Percentiles rank a stretch among this genome's conserved stretches.
Conservation (phyloP, 2,888 invertebrate genomes). For the Stenolophus ochropezus region DNA sequence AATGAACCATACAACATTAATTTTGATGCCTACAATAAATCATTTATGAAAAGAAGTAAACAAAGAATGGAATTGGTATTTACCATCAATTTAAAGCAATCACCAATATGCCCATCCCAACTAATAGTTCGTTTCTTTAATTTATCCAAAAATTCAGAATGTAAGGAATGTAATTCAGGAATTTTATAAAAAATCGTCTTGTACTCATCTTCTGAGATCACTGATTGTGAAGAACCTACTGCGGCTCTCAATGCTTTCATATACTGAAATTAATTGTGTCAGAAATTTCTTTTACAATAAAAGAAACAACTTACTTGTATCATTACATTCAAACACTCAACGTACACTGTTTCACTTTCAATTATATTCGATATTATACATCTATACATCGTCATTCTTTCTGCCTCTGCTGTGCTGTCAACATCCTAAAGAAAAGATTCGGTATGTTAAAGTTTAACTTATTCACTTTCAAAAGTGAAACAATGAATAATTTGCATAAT, state of each 20-base stretch:
- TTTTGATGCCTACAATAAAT: conserved; percentile 82
- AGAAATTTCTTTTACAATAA: conserved; percentile 3
- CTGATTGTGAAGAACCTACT: conserved; percentile 90
- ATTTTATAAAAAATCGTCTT: conserved; percentile 95
- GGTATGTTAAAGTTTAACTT: conserved; percentile 29
- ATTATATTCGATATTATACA: conserved; percentile 93
- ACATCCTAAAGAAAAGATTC: conserved; percentile 68
- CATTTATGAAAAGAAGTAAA: too few relatives aligned
- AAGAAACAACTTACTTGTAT: conserved; percentile 79
- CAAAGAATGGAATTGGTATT: background rate
- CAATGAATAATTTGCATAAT: conserved; percentile 47
- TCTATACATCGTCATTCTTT: conserved; percentile 89
- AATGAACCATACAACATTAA: conserved; percentile 92
- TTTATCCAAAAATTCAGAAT: conserved; percentile 87
- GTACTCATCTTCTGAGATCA: conserved; percentile 91
- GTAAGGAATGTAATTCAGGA: conserved; percentile 88
- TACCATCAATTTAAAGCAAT: conserved; percentile 90
- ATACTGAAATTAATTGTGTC: conserved; percentile 78
- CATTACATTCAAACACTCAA: conserved; percentile 92
- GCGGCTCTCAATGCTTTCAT: conserved; percentile 94
- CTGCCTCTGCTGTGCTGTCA: conserved; percentile 81
- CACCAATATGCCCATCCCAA: conserved; percentile 88
- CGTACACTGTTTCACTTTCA: conserved; percentile 92
- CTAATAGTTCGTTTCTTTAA: conserved; percentile 82
- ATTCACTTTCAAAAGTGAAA: conserved; percentile 48